Evolutionary conservation across 1,140 invertebrate species (phyloP).

Genomic region (Glossosoma conforme): DNA sequence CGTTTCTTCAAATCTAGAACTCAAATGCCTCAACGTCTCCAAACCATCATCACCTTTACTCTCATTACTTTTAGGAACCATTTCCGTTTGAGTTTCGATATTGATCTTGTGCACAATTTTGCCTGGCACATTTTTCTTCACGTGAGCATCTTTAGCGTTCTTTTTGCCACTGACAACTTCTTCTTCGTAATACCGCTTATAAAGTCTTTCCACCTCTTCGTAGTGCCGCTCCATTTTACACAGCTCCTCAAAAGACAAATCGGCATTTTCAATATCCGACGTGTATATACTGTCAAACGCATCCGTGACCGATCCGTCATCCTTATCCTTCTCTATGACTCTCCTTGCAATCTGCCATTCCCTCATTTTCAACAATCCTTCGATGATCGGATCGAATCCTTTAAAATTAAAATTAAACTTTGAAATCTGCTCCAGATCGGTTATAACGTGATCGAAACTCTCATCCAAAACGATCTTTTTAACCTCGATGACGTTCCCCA

Average conservation of each 20-base stretch:
- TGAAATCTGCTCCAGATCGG: constrained; percentile 35
- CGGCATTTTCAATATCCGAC: constrained; percentile 28
- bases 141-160: background rate
- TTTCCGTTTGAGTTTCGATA: constrained; percentile 16
- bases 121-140: constrained; percentile 1
- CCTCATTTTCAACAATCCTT: constrained; percentile 35
- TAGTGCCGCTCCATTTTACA: constrained; percentile 31
- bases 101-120: constrained; percentile 4
- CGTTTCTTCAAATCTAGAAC: constrained; percentile 9
- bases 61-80: too few species aligned
- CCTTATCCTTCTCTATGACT: constrained; percentile 6
- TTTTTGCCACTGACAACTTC: constrained; percentile 14
- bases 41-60: too few species aligned
- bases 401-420: constrained; percentile 47
- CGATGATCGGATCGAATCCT: constrained; percentile 49
- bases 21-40: constrained; percentile 5
- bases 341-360: constrained; percentile 8
- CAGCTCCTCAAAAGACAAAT: constrained; percentile 27
- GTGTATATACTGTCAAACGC: constrained; percentile 28
- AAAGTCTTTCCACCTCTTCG: constrained; percentile 27
- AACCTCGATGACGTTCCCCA: constrained; percentile 19
- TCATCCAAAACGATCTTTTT: constrained; percentile 15
- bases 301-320: constrained; percentile 14
- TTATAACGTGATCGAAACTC: constrained; percentile 19
- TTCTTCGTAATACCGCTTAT: constrained; percentile 27